Conservation (phyloP, 2,113 vertebrate genomes). For the Dicerorhinus sumatrensis region DNA sequence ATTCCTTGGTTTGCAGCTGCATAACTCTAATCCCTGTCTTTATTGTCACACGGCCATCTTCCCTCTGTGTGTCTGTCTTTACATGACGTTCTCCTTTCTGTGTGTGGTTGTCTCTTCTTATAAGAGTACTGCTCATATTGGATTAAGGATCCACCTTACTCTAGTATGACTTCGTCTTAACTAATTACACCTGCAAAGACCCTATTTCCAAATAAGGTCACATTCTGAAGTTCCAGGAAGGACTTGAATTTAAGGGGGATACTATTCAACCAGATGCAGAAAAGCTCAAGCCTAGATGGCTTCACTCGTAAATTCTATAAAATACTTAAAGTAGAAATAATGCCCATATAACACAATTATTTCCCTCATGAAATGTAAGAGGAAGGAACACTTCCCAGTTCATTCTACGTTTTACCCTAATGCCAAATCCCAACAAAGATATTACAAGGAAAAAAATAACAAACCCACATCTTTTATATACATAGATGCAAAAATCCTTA, state of each 20-base stretch:
- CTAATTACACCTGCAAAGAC: neutral
- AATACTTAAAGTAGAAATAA: too few species aligned
- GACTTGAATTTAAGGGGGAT: neutral
- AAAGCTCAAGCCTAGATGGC: too few species aligned
- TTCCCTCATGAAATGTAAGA: neutral
- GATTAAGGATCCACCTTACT: too few species aligned
- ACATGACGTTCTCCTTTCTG: too few species aligned
- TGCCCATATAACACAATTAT: neutral
- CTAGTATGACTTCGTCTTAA: neutral
- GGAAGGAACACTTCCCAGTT: neutral
- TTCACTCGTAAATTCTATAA: too few species aligned
- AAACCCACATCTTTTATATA: neutral
- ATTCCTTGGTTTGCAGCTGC: too few species aligned
- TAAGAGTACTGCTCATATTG: too few species aligned
- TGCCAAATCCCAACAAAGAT: neutral
- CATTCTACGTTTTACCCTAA: neutral
- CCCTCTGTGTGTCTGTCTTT: too few species aligned
- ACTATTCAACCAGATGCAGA: neutral
- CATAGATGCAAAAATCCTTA: neutral
- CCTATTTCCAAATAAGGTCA: neutral
- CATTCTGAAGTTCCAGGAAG: neutral
- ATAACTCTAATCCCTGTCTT: too few species aligned
- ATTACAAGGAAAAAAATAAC: neutral
- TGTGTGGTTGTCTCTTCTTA: too few species aligned
- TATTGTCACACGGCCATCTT: too few species aligned